These are phyloP conservation scores for Drosophila siamana DNA, from an alignment of 2,888 invertebrate species.

Conservation along the genomic window DNA sequence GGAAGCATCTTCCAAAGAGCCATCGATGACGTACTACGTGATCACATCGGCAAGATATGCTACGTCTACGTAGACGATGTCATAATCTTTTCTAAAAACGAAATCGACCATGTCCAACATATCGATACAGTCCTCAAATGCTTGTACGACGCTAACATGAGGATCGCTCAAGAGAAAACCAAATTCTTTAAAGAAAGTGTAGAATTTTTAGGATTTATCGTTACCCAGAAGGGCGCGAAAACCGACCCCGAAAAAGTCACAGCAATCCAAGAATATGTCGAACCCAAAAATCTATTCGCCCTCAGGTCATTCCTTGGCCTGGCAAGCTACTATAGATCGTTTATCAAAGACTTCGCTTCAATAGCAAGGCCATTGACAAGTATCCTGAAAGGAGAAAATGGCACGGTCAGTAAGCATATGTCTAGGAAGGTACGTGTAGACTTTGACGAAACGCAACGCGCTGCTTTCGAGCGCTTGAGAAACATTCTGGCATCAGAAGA, in stretches of 20 bases:
- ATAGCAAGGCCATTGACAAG: slow-evolving; percentile 5
- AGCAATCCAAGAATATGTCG: background rate
- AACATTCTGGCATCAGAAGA: slow-evolving; percentile 15
- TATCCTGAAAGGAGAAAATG: slow-evolving; percentile 9
- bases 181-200: slow-evolving; percentile 5
- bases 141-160: background rate
- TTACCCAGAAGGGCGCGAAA: background rate
- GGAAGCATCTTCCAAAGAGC: slow-evolving; percentile 1
- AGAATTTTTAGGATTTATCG: background rate
- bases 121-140: background rate
- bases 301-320: slow-evolving; percentile 1
- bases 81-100: background rate
- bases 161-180: background rate
- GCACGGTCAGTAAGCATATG: slow-evolving; percentile 3
- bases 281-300: background rate
- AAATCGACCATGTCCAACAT: background rate
- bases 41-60: background rate
- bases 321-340: slow-evolving; percentile 3
- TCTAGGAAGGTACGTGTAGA: background rate
- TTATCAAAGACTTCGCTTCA: slow-evolving; percentile 5
- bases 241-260: background rate
- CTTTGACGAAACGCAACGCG: background rate
- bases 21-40: background rate
- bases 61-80: slow-evolving; percentile 1
- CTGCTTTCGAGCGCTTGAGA: background rate